phyloP scores from a whole-genome alignment of 1,140 invertebrate genomes.

The Wasmannia auropunctata region DNA sequence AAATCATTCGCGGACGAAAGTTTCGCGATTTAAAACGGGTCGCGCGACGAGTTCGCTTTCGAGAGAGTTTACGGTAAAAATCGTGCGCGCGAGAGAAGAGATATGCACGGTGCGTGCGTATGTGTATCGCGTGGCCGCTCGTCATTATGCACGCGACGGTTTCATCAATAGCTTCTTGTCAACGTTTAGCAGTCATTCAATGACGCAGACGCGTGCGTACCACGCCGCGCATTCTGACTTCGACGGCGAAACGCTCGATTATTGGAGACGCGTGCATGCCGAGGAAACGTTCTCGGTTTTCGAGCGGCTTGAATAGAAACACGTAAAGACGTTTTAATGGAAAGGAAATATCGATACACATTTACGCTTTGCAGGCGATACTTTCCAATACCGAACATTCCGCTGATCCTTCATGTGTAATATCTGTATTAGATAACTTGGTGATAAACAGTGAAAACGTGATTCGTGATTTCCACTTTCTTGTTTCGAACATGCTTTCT shows the following conservation, averaged over 20 bases:
- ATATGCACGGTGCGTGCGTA: background rate
- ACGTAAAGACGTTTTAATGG: background rate
- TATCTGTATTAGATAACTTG: background rate
- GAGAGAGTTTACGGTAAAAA: slow-evolving; percentile 53
- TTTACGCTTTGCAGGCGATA: background rate
- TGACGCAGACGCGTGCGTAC: slow-evolving; percentile 30
- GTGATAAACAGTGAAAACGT: background rate
- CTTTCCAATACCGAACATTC: background rate
- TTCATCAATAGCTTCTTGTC: slow-evolving; percentile 51
- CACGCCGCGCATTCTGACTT: slow-evolving; percentile 34
- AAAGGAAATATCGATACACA: background rate
- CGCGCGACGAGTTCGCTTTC: slow-evolving; percentile 68
- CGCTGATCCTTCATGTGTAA: background rate
- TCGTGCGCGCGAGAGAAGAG: background rate
- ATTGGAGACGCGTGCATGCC: background rate
- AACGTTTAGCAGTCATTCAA: slow-evolving; percentile 41
- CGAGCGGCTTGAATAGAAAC: background rate
- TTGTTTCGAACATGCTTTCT: background rate
- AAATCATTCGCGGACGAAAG: slow-evolving; percentile 71
- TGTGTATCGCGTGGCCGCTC: slow-evolving; percentile 33
- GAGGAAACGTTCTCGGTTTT: slow-evolving; percentile 25
- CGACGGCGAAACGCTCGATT: slow-evolving; percentile 35
- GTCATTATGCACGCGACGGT: slow-evolving; percentile 63
- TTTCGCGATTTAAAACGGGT: slow-evolving; percentile 66
- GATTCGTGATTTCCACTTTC: background rate